Conservation (phyloP, 2,888 invertebrate species). For the Scaptomyza parva region DNA sequence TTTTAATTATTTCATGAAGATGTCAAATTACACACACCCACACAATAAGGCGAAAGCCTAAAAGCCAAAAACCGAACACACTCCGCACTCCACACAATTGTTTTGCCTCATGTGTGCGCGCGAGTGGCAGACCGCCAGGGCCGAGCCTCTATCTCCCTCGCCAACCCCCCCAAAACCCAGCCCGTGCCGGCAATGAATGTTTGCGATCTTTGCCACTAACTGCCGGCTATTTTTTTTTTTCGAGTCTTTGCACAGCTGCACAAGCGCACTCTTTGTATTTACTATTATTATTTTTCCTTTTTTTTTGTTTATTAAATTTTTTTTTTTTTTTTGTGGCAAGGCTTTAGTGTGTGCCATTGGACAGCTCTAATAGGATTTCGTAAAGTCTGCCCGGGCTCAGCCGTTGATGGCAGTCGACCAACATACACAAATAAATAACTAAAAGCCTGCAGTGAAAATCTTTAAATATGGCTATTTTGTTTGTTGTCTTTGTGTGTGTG, state of each 20-base stretch:
- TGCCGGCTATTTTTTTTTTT: constrained; percentile 51
- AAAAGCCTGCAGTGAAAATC: constrained; percentile 36
- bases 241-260: constrained; percentile 69
- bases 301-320: constrained; percentile 71
- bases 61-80: constrained; percentile 26
- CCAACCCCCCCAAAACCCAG: background rate
- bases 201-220: constrained; percentile 75
- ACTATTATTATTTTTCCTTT: constrained; percentile 62
- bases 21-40: constrained; percentile 81
- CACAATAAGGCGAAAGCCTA: constrained; percentile 55
- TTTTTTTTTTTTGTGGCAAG: constrained; percentile 67
- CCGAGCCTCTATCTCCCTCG: constrained; percentile 15
- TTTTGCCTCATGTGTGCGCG: constrained; percentile 51
- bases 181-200: constrained; percentile 30
- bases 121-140: constrained; percentile 39
- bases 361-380: constrained; percentile 76
- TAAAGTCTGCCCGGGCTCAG: constrained; percentile 52
- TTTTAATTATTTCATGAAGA: constrained; percentile 82
- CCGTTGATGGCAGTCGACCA: constrained; percentile 41
- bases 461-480: constrained; percentile 20
- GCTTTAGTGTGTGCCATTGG: constrained; percentile 57
- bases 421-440: constrained; percentile 26
- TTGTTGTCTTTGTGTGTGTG: constrained; percentile 30
- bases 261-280: constrained; percentile 68
- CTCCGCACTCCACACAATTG: constrained; percentile 36